Base-by-base conservation (phyloP, 2,888 invertebrate species). In the Apoda limacodes region DNA sequence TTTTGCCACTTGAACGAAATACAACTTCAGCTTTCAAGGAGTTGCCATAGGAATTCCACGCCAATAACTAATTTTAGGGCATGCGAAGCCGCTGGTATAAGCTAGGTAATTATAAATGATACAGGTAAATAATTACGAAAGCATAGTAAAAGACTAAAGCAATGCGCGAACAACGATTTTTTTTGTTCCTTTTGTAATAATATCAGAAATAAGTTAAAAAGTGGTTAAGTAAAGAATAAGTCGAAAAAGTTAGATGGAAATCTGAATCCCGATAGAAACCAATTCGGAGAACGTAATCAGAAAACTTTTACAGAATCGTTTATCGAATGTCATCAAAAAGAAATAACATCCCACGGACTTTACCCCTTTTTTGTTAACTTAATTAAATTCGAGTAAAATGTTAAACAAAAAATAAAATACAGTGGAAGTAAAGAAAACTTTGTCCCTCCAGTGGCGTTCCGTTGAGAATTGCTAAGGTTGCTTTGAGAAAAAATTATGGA, bases 311-410 rank as follows among this genome's bases (percentile, higher is more conserved):
- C 52, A 47, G 59, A 69, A 69, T 66, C 72, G 68, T 70, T 74
- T 67, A 78, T 76, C 68, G 74, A 62, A 60, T 70, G 70, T 70
- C 72, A 70, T 76, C 68, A 71, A 74, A 72, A 70, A 68, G 66
- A 60, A 71, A 72, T 71, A 68, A 74, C 60, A 60, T 55, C 55
- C 55, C 51, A 52, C 38, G 39, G 37, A 6, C 17, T 17, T 41
- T 30, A 28, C 55, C 56, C 68, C 69, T 71, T 71, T 66, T 69
- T 56, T 48, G 43, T 42, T 43, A 65, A 75, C 66, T 72, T 66
- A 75, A 75, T 78, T 75, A 72, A 70, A 70, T 66, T 57, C 45
- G 52, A 52, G 51, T 46, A 46, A 45, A 46, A 50, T 46, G 30
- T 37, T n/a, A 5, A 7, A 32, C 33, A 50, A 47, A 54, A 50